These are phyloP conservation scores for Eurytoma californica DNA, from an alignment of 2,888 invertebrate species.

Conservation along the genomic window DNA sequence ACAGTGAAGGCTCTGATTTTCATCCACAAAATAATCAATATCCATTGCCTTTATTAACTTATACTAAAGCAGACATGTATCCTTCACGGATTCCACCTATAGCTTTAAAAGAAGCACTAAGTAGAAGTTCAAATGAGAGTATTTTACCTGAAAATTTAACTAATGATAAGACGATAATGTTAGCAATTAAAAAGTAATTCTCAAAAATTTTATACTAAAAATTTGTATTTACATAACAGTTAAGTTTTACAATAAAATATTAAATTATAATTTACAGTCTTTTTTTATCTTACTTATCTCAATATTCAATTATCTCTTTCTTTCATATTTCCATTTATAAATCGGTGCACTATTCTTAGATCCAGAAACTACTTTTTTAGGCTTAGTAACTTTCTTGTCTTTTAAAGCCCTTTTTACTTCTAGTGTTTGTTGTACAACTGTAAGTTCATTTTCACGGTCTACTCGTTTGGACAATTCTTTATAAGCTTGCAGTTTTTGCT, in stretches of 20 bases:
- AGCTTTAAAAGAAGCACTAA: conserved; percentile 20
- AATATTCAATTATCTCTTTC: conserved; percentile 83
- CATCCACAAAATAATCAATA: conserved; percentile 26
- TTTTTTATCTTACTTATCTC: not conserved
- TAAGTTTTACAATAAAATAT: conserved; percentile 20
- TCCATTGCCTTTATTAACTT: not conserved
- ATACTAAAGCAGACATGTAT: conserved; percentile 54
- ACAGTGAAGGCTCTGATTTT: conserved; percentile 28
- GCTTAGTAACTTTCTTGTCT: conserved; percentile 80
- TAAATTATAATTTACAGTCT: conserved; percentile 10
- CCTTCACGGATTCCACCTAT: conserved; percentile 58
- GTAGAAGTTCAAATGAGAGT: conserved; percentile 5
- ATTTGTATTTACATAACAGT: conserved; percentile 20
- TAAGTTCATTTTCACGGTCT: conserved; percentile 85
- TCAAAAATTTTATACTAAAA: conserved; percentile 34
- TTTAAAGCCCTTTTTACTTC: conserved; percentile 83
- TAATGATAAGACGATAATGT: conserved; percentile 1
- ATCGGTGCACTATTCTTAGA: conserved; percentile 84
- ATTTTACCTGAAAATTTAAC: conserved; percentile 2
- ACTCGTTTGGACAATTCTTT: conserved; percentile 86
- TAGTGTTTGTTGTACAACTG: conserved; percentile 86
- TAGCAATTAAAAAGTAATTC: conserved; percentile 31
- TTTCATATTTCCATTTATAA: conserved; percentile 87
- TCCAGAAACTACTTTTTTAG: conserved; percentile 80
- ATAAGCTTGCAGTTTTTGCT: conserved; percentile 81